These are phyloP conservation scores for Formica aserva DNA, from an alignment of 2,888 invertebrate species.

Conservation along the genomic window DNA sequence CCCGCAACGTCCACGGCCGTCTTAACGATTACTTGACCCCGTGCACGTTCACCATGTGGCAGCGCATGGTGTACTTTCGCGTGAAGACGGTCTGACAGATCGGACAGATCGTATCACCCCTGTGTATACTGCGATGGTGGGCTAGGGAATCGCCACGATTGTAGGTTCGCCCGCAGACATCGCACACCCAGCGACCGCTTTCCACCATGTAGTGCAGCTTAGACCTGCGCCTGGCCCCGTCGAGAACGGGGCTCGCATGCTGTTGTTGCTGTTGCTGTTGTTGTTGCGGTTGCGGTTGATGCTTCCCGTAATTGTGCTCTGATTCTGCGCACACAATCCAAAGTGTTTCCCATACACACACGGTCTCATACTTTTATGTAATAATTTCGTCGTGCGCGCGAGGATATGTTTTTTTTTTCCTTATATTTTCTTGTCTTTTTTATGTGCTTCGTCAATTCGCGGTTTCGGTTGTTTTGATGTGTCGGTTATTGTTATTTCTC, in stretches of 20 bases:
- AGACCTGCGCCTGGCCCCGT: slow-evolving; percentile 79
- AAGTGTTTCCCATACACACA: slow-evolving; percentile 84
- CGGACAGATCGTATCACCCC: slow-evolving; percentile 85
- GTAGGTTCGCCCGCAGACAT: slow-evolving; percentile 86
- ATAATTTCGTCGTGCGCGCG: slow-evolving; percentile 57
- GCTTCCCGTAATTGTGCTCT: slow-evolving; percentile 80
- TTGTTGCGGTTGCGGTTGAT: slow-evolving; percentile 52
- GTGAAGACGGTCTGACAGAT: slow-evolving; percentile 85
- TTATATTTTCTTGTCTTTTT: slow-evolving; percentile 35
- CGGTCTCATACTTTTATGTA: slow-evolving; percentile 74
- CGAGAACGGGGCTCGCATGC: slow-evolving; percentile 58
- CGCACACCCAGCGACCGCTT: slow-evolving; percentile 85
- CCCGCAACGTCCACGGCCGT: background rate
- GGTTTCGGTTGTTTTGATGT: slow-evolving; percentile 33
- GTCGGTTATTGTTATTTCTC: slow-evolving; percentile 25
- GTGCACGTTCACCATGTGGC: slow-evolving; percentile 85
- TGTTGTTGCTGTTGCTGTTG: slow-evolving; percentile 64
- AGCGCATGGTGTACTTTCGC: slow-evolving; percentile 85
- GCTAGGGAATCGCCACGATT: slow-evolving; percentile 85
- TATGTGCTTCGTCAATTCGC: slow-evolving; percentile 31
- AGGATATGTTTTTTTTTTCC: slow-evolving; percentile 53
- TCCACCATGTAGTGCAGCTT: slow-evolving; percentile 83
- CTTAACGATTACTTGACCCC: slow-evolving; percentile 78
- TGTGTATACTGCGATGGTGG: slow-evolving; percentile 86
- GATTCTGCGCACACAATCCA: slow-evolving; percentile 85